Evolutionary conservation across 2,888 invertebrate species (phyloP).

Genomic region (Alloplasta piceator): DNA sequence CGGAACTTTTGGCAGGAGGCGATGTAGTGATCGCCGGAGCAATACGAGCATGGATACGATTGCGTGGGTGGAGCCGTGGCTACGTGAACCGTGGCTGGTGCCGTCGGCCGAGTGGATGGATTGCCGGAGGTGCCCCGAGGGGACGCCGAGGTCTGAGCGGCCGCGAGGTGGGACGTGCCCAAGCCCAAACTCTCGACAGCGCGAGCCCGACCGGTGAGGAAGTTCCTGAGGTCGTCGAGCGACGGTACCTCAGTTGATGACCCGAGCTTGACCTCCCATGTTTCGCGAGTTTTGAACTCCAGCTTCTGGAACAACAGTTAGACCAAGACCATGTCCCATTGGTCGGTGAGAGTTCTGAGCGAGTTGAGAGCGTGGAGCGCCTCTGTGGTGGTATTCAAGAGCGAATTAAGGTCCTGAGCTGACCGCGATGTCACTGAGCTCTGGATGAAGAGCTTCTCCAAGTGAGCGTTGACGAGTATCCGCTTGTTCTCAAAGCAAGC

Average conservation of each 20-base stretch:
- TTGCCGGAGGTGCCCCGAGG: background rate
- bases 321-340: background rate
- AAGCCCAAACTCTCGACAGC: constrained; percentile 19
- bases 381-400: background rate
- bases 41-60: constrained; percentile 16
- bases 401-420: background rate
- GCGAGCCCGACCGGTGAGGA: constrained; percentile 24
- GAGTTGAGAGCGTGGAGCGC: constrained; percentile 24
- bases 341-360: background rate
- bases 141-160: background rate
- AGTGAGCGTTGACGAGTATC: background rate
- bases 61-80: background rate
- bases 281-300: background rate
- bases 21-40: constrained; percentile 11
- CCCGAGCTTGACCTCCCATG: constrained; percentile 39
- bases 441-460: constrained; percentile 4
- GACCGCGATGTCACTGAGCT: background rate
- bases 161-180: background rate
- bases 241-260: background rate
- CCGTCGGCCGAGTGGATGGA: background rate
- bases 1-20: background rate
- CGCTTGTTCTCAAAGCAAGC: constrained; percentile 18
- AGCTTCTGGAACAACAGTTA: background rate
- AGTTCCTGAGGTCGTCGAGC: background rate
- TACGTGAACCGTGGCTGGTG: background rate